Percentiles rank a stretch among this genome's conserved stretches.
Evolutionary conservation across 2,888 invertebrate genomes (phyloP).

Genomic region (Leptinotarsa rubiginosa): DNA sequence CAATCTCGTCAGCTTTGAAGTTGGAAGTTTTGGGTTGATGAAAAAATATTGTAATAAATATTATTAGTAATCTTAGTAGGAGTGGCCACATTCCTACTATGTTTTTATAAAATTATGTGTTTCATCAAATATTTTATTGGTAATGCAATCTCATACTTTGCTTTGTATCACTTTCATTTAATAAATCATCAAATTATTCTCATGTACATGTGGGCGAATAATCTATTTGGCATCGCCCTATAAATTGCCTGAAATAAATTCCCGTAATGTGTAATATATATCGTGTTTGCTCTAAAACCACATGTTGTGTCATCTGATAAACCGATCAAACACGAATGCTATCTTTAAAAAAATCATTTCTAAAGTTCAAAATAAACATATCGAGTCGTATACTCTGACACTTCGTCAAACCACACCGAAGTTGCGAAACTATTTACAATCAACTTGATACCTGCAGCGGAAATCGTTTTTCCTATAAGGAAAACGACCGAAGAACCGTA

Average conservation of each 20-base stretch:
- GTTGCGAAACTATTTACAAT: constrained; percentile 36
- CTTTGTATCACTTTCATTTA: too few relatives aligned
- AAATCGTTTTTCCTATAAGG: constrained; percentile 28
- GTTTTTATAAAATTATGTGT: too few relatives aligned
- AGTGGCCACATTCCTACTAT: too few relatives aligned
- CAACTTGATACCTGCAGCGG: constrained; percentile 37
- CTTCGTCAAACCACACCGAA: constrained; percentile 8
- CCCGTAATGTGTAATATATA: not conserved
- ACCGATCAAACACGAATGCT: constrained; percentile 28
- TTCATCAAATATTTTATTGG: too few relatives aligned
- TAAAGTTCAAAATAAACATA: constrained; percentile 26
- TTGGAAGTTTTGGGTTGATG: too few relatives aligned
- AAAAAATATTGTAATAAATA: too few relatives aligned
- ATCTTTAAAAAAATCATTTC: constrained; percentile 19
- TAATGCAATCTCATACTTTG: too few relatives aligned
- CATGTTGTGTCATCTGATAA: constrained; percentile 24
- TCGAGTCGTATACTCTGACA: constrained; percentile 21
- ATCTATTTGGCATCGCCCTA: not conserved
- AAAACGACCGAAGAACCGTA: constrained; percentile 1
- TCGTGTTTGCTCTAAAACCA: constrained; percentile 10
- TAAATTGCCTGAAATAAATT: not conserved
- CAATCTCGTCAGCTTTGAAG: too few relatives aligned
- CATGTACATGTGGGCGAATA: too few relatives aligned
- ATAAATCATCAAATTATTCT: too few relatives aligned
- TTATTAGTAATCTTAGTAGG: too few relatives aligned